These are phyloP conservation scores for Himalopsyche japonica DNA, from an alignment of 2,888 invertebrate genomes.

Conservation along the genomic window DNA sequence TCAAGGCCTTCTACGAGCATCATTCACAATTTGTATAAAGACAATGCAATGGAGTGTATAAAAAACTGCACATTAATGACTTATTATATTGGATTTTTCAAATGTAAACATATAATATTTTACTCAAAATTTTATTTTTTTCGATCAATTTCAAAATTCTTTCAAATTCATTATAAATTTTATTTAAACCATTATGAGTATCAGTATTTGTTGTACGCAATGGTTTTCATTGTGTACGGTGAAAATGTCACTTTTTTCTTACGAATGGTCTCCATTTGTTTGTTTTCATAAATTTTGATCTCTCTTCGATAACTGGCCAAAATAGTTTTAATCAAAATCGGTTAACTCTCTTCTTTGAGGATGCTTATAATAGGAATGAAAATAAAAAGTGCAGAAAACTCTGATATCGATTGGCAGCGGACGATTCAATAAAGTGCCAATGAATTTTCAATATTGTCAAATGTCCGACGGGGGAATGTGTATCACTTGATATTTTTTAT, in stretches of 20 bases:
- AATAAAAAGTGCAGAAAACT: background rate
- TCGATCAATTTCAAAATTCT: no score
- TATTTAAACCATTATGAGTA: no score
- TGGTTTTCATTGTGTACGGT: no score
- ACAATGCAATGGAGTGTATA: background rate
- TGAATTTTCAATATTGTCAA: constrained; percentile 9
- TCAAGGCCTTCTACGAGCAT: background rate
- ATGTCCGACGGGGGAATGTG: background rate
- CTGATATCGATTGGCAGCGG: constrained; percentile 2
- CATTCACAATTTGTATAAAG: background rate
- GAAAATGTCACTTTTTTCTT: no score
- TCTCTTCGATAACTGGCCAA: background rate
- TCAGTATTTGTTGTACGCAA: no score
- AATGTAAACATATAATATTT: background rate
- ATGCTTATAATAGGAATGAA: background rate
- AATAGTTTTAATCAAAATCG: background rate
- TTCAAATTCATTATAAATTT: no score
- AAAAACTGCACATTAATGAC: background rate
- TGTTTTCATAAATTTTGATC: background rate
- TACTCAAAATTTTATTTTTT: background rate
- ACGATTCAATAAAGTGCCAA: constrained; percentile 16
- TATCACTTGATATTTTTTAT: constrained; percentile 19
- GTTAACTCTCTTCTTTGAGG: background rate
- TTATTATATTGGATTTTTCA: background rate
- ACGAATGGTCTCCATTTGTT: background rate